phyloP scores from a whole-genome alignment of 2,113 vertebrate species.

The Crypturellus undulatus region DNA sequence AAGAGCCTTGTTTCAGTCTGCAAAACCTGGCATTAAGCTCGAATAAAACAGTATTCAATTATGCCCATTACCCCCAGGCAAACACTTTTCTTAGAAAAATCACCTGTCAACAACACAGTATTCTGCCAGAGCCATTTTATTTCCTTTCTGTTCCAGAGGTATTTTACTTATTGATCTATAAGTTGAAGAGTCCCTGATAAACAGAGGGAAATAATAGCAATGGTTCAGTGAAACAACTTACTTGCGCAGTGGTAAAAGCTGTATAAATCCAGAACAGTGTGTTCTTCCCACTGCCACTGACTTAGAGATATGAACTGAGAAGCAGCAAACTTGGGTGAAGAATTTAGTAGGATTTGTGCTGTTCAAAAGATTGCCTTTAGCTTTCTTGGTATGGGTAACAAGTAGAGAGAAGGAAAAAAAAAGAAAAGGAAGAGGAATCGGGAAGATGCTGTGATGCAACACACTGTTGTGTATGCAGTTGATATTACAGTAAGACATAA shows the following conservation, averaged over 20 bases:
- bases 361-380: not conserved
- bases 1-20: conserved; percentile 25
- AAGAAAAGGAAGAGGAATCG: not conserved
- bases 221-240: not conserved
- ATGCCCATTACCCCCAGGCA: conserved; percentile 43
- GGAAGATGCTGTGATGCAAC: not conserved
- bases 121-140: conserved; percentile 40
- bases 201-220: not conserved
- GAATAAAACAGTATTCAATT: conserved; percentile 19
- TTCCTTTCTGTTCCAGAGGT: not conserved
- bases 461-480: not conserved
- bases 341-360: not conserved
- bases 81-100: conserved; percentile 61
- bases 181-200: conserved; percentile 35
- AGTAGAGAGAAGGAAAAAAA: not conserved
- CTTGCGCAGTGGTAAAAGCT: not conserved
- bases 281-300: not conserved
- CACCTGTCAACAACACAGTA: conserved; percentile 47
- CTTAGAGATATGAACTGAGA: not conserved
- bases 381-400: not conserved
- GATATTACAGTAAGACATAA: not conserved
- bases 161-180: conserved; percentile 19
- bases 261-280: not conserved
- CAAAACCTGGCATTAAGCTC: conserved; percentile 14
- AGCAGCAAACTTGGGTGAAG: not conserved